phyloP scores from a whole-genome alignment of 2,888 invertebrate genomes.

The Hedychridium roseum region DNA sequence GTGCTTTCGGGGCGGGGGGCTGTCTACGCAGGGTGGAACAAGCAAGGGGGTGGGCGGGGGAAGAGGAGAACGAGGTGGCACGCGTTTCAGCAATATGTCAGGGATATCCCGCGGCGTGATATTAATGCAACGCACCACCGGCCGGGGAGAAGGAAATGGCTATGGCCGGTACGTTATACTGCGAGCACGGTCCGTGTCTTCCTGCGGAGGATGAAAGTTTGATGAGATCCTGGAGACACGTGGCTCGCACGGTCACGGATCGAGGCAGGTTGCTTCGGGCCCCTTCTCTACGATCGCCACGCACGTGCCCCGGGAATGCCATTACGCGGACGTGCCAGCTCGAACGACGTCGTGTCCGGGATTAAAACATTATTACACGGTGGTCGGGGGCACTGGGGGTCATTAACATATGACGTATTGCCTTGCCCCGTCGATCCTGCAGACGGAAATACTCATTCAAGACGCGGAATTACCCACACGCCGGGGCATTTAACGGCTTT shows the following conservation, averaged over 20 bases:
- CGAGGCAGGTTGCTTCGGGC: constrained; percentile 24
- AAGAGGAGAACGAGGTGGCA: constrained; percentile 15
- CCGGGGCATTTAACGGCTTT: too few relatives aligned
- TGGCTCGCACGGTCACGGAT: constrained; percentile 27
- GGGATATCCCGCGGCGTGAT: constrained; percentile 24
- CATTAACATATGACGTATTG: too few relatives aligned
- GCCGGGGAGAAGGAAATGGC: constrained; percentile 5
- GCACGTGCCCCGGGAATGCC: constrained; percentile 37
- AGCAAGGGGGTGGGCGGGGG: constrained; percentile 1
- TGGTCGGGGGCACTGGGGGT: too few relatives aligned
- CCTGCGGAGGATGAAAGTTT: constrained; percentile 35
- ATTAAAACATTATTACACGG: too few relatives aligned
- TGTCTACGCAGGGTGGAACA: constrained; percentile 1
- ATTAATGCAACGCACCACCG: constrained; percentile 18
- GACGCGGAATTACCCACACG: too few relatives aligned
- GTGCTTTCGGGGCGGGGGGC: constrained; percentile 6
- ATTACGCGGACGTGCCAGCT: too few relatives aligned
- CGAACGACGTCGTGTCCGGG: too few relatives aligned
- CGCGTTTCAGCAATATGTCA: constrained; percentile 27
- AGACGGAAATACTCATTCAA: too few relatives aligned
- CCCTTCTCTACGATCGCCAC: constrained; percentile 16
- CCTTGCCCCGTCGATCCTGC: too few relatives aligned
- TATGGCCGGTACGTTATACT: constrained; percentile 9
- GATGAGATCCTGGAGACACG: constrained; percentile 43
- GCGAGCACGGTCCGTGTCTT: constrained; percentile 17